Conservation (phyloP, 2,113 vertebrate species). For the Rostratula benghalensis region DNA sequence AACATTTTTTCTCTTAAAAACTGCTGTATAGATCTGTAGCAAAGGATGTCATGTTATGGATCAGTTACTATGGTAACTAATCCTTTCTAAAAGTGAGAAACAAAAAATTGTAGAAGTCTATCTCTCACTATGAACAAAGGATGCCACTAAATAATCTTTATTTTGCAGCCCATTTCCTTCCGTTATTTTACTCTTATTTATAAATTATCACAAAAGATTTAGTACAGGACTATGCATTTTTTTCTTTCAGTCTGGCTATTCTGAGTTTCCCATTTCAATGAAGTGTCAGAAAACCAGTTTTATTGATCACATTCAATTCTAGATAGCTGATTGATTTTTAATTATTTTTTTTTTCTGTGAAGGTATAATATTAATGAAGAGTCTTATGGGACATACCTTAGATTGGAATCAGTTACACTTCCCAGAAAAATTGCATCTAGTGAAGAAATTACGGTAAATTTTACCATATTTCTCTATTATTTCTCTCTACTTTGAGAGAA, state of each 20-base stretch:
- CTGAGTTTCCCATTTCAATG: neutral
- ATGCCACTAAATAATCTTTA: neutral
- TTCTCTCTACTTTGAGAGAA: neutral
- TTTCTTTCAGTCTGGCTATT: neutral
- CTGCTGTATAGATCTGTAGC: neutral
- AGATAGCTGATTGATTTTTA: neutral
- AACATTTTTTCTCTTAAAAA: neutral
- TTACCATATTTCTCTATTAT: neutral
- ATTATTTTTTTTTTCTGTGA: neutral
- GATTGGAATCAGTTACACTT: neutral
- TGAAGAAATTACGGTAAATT: neutral
- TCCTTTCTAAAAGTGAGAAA: neutral
- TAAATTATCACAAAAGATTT: neutral
- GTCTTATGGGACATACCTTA: neutral
- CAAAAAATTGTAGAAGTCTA: neutral
- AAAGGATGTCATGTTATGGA: neutral
- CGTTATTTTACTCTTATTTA: neutral
- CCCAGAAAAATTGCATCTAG: neutral
- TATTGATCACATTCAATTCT: neutral
- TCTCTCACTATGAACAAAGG: neutral
- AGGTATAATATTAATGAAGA: neutral
- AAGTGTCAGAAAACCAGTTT: neutral
- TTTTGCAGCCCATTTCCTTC: neutral
- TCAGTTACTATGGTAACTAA: conserved; percentile 54
- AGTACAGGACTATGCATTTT: neutral